These are phyloP conservation scores for Pan troglodytes DNA, from an alignment of 2,113 vertebrate species.

Conservation along the genomic window NHGRI_mPanTro3-v2.1_pri NC_072401.2:76884001-76884500, in stretches of 20 bases:
- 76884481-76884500: neutral
- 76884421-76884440: neutral
- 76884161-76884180: neutral
- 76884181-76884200: neutral
- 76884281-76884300: neutral
- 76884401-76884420: neutral
- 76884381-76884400: neutral
- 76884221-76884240: neutral
- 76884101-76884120: neutral
- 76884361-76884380: neutral
- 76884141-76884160: neutral
- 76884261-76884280: neutral
- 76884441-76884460: neutral
- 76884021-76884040: neutral
- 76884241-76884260: neutral
- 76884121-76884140: constrained; percentile 14
- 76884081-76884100: neutral
- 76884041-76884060: neutral
- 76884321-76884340: neutral
- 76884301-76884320: neutral
- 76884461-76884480: neutral
- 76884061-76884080: neutral
- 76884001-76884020: neutral
- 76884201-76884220: neutral
- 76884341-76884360: neutral